Evolutionary conservation across 2,888 invertebrate species (phyloP).

Genomic region (Acanthosepion pharaonis): DNA sequence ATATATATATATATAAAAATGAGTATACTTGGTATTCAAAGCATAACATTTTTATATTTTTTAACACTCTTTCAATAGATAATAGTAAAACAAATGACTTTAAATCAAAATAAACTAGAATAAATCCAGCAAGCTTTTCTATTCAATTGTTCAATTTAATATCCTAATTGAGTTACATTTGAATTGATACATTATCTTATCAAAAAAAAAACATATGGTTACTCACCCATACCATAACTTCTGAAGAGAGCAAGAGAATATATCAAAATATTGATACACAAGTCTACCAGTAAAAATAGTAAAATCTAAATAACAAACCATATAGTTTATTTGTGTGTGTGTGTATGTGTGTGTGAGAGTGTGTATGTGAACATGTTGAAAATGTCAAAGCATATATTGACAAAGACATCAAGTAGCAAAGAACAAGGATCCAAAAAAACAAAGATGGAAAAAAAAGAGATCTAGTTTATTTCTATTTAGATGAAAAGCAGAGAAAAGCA

Average conservation of each 20-base stretch:
- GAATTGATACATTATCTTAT: background rate
- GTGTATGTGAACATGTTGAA: background rate
- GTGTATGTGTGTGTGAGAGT: background rate
- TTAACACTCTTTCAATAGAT: background rate
- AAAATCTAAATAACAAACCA: background rate
- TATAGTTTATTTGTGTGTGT: background rate
- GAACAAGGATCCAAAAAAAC: background rate
- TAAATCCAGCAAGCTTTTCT: too few relatives aligned
- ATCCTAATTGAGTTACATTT: background rate
- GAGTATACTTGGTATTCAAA: background rate
- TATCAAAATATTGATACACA: conserved; percentile 2
- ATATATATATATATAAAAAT: background rate
- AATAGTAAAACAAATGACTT: background rate
- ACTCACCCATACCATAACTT: background rate
- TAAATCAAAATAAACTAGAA: background rate
- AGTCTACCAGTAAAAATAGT: background rate
- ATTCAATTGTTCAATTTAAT: too few relatives aligned
- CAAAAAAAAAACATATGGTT: background rate
- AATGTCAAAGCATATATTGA: background rate
- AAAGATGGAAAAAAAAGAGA: background rate
- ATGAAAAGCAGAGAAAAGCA: conserved; percentile 1
- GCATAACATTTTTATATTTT: background rate
- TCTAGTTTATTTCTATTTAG: background rate
- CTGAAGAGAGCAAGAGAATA: background rate
- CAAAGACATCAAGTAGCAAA: background rate